These are phyloP conservation scores for Mormyrops attenuatus DNA, from an alignment of 2,797 vertebrate species.

Conservation along the genomic window DNA sequence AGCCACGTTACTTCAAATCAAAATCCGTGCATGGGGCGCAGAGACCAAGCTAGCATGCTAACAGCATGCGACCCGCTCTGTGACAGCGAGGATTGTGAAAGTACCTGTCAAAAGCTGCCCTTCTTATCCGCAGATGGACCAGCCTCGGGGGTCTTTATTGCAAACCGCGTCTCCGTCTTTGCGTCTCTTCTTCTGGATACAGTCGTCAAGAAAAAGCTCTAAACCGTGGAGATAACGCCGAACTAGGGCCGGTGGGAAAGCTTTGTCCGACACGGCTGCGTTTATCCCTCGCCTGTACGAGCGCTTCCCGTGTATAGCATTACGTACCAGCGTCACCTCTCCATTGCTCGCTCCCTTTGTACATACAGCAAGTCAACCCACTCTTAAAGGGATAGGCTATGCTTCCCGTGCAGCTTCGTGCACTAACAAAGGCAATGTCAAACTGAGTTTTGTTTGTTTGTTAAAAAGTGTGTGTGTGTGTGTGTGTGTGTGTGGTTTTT, in stretches of 20 bases:
- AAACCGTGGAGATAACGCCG: neutral
- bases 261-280: neutral
- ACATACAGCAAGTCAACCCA: constrained; percentile 47
- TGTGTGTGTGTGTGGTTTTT: neutral
- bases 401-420: neutral
- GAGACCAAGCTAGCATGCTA: constrained; percentile 21
- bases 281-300: neutral
- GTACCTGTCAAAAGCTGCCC: constrained; percentile 19
- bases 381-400: constrained; percentile 61
- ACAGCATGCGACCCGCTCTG: neutral
- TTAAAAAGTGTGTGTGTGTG: neutral
- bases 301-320: constrained; percentile 22
- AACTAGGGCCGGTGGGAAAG: neutral
- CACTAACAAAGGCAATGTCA: neutral
- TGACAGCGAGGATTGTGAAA: neutral
- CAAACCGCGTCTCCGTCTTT: neutral
- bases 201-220: neutral
- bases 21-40: neutral
- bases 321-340: constrained; percentile 37
- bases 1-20: neutral
- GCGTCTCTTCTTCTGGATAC: neutral
- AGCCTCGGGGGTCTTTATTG: neutral
- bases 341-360: constrained; percentile 38
- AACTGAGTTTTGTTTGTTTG: neutral
- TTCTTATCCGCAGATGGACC: neutral